A percentile compares a stretch with the other conserved stretches of the same genome.
Evolutionary conservation across 2,113 vertebrate species (phyloP).

Genomic region (Egretta garzetta): DNA sequence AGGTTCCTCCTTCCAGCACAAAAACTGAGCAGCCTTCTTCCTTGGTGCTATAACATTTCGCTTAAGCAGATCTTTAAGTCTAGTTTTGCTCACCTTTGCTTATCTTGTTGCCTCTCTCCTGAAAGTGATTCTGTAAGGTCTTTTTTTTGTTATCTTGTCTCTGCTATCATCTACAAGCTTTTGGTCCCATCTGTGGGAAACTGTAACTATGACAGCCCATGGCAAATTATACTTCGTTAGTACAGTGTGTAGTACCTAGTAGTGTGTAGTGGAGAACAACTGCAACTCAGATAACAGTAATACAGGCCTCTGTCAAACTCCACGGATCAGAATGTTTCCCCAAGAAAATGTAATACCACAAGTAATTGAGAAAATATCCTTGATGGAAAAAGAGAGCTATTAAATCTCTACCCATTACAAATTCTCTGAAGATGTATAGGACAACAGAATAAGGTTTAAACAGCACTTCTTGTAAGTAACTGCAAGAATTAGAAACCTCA

Average conservation of each 20-base stretch:
- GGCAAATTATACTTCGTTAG: background rate
- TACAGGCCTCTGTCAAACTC: background rate
- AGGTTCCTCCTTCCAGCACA: background rate
- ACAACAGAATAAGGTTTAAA: conserved; percentile 11
- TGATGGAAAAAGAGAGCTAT: background rate
- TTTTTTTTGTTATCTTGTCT: background rate
- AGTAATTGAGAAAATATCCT: background rate
- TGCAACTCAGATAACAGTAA: background rate
- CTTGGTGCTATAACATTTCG: background rate
- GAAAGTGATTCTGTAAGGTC: background rate
- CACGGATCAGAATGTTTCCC: background rate
- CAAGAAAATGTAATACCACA: background rate
- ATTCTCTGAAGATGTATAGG: background rate
- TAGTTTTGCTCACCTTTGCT: background rate
- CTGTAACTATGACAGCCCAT: background rate
- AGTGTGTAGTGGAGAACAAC: background rate
- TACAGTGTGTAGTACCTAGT: background rate
- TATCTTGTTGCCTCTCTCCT: background rate
- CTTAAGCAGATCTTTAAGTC: background rate
- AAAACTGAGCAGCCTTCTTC: background rate
- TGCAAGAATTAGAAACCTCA: background rate
- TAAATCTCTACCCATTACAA: background rate
- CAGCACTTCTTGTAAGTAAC: background rate
- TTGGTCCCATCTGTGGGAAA: background rate
- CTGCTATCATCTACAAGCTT: background rate